phyloP scores from a whole-genome alignment of 1,140 invertebrate genomes.

The Tetramorium alpestre region DNA sequence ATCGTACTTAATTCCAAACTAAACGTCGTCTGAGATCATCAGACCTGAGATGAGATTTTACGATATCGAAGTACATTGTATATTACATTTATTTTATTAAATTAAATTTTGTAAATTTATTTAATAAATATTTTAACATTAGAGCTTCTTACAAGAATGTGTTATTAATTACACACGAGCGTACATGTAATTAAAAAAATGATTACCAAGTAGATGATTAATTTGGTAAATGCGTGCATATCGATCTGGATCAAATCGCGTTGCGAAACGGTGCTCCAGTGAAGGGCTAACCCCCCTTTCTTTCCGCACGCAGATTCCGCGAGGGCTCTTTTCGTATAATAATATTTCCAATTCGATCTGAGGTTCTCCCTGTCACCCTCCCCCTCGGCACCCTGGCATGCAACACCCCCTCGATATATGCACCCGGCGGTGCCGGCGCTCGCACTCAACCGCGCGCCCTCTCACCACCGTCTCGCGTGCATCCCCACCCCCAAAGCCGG shows the following conservation, averaged over 20 bases:
- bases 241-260: slow-evolving; percentile 11
- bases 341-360: slow-evolving; percentile 84
- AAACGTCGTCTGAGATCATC: neutral
- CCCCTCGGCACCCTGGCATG: slow-evolving; percentile 29
- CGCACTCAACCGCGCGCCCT: slow-evolving; percentile 74
- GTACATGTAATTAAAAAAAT: neutral
- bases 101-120: slow-evolving; percentile 13
- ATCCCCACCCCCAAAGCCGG: slow-evolving; percentile 77
- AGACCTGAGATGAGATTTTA: neutral
- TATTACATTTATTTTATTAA: neutral
- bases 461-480: slow-evolving; percentile 76
- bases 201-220: neutral
- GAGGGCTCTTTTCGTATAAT: slow-evolving; percentile 80
- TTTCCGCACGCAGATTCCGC: slow-evolving; percentile 56
- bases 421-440: slow-evolving; percentile 73
- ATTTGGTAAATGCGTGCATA: neutral
- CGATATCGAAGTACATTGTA: neutral
- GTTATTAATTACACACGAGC: neutral
- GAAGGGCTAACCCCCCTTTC: neutral
- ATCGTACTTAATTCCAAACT: neutral
- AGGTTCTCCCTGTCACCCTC: slow-evolving; percentile 70
- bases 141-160: neutral
- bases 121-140: neutral
- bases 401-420: slow-evolving; percentile 69
- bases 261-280: neutral